phyloP scores from a whole-genome alignment of 2,797 vertebrate genomes.

The Pristis pectinata region DNA sequence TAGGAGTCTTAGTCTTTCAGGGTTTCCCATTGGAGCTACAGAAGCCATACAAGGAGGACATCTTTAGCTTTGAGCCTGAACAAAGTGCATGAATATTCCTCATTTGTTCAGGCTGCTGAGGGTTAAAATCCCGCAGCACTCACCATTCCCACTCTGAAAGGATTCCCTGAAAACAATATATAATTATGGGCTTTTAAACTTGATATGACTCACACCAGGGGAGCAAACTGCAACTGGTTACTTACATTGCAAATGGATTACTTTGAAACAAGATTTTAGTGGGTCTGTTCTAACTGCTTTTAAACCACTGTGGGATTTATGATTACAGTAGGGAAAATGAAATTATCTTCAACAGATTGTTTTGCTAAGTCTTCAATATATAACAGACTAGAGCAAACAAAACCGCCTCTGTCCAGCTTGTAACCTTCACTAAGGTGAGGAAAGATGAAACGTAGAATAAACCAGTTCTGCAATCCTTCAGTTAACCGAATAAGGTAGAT shows the following conservation, averaged over 20 bases:
- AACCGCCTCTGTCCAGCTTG: neutral
- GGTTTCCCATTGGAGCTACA: no score
- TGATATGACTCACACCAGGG: neutral
- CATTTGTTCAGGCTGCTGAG: neutral
- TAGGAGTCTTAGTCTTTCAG: no score
- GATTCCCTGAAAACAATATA: neutral
- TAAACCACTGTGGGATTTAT: neutral
- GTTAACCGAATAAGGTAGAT: neutral
- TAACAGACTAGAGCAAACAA: neutral
- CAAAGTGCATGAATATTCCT: neutral
- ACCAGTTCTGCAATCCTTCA: neutral
- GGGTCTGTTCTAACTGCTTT: neutral
- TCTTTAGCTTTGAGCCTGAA: neutral
- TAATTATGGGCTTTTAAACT: neutral
- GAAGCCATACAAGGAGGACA: neutral
- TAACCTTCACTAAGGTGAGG: neutral
- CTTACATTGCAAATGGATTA: neutral
- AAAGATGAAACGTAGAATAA: neutral
- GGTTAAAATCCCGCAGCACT: neutral
- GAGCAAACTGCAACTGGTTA: neutral
- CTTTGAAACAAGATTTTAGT: neutral
- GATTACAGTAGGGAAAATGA: neutral
- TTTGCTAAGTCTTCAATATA: neutral
- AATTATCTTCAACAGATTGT: neutral
- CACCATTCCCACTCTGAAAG: neutral